Evolutionary conservation across 2,888 invertebrate genomes (phyloP).

Genomic region (Cepaea hortensis): DNA sequence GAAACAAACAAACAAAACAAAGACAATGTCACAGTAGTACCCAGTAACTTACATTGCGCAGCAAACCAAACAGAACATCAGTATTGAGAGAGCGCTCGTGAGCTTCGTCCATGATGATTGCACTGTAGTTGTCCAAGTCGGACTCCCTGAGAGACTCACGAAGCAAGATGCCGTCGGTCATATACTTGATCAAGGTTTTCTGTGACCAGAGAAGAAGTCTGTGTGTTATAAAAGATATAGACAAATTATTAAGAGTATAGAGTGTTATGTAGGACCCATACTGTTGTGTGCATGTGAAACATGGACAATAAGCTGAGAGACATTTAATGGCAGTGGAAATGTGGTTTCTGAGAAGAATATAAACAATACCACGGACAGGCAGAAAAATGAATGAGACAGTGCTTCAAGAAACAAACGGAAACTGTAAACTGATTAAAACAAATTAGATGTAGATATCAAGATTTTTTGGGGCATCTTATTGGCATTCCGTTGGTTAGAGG

Average conservation of each 20-base stretch:
- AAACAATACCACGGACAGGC: background rate
- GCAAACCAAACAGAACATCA: conserved; percentile 96
- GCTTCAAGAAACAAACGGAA: too few relatives aligned
- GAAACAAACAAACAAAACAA: too few relatives aligned
- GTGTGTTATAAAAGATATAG: background rate
- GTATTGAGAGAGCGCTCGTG: conserved; percentile 98
- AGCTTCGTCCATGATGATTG: conserved; percentile 99
- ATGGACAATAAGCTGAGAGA: too few relatives aligned
- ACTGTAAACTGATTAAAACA: too few relatives aligned
- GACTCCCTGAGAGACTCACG: conserved; percentile 96
- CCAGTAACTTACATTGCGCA: conserved; percentile 85
- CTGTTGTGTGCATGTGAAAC: too few relatives aligned
- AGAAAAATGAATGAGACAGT: background rate
- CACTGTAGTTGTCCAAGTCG: conserved; percentile 97
- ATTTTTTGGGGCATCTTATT: too few relatives aligned
- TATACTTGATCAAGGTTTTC: conserved; percentile 84
- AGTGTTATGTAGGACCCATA: too few relatives aligned
- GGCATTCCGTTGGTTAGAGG: too few relatives aligned
- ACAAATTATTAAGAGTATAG: background rate
- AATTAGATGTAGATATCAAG: too few relatives aligned
- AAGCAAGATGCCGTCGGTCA: conserved; percentile 99
- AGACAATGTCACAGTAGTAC: too few relatives aligned
- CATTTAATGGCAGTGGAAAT: too few relatives aligned
- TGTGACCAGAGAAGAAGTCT: conserved; percentile 55
- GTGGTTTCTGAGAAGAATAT: background rate